Base-by-base conservation (phyloP, 2,113 vertebrate genomes). In the Loxodonta africana region DNA sequence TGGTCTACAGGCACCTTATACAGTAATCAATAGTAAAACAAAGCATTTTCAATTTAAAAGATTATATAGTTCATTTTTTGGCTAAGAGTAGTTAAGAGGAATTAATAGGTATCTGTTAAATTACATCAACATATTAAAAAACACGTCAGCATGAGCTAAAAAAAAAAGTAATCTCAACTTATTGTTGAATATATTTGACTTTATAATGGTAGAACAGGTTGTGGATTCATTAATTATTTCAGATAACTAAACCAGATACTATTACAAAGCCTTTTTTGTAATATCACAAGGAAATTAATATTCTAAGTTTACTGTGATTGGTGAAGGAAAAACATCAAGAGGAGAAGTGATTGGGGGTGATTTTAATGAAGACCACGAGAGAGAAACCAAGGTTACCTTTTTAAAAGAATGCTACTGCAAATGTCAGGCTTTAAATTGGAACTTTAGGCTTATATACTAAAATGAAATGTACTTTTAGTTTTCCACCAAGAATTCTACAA, bases 71-170 rank as follows among this genome's bases (percentile, higher is more conserved):
- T 92, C 53, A 96, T 41, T 94, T 95, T 93, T 92, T 85, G 44
- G 30, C 93, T 89, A 74, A 85, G 23, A 26, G 74, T 73, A 82
- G 15, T 12, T 60, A 97, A 83, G 0, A 92, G 33, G 62, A 91
- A 73, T 84, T 83, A 95, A 57, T 80, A 63, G 48, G 80, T 96
- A 78, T 77, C 82, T 96, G 17, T 95, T 90, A 96, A 95, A 82
- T 86, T 82, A 90, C 2, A 92, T 53, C 6, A 90, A 80, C 23
- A 77, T 71, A 86, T 80, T 94, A 74, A 92, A 91, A 37, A 91
- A 73, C 9, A 86, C 1, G 51, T 18, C 37, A 92, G 80, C 33
- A 94, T 21, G 77, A 87, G 44, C 30, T 28, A 20, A 62, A 69
- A 82, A 30, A 67, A 74, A 82, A 76, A 46, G 41, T 7, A 88